A percentile compares a stretch with the other conserved stretches of the same genome.
phyloP scores from a whole-genome alignment of 2,888 invertebrate species.

The Frankliniella intonsa region DNA sequence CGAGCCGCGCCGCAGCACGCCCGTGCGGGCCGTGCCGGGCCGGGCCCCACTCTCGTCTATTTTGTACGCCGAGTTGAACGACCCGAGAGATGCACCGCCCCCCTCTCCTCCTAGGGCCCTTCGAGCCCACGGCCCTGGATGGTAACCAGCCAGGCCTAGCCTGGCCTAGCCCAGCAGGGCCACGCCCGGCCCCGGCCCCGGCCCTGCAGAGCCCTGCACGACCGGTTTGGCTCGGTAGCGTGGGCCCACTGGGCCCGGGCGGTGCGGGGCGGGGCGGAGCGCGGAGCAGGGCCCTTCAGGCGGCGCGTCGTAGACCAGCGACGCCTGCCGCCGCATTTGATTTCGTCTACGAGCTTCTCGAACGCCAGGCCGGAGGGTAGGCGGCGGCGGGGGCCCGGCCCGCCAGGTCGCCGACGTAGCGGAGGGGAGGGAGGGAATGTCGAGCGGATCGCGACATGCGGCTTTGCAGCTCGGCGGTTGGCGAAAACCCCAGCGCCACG shows the following conservation, averaged over 20 bases:
- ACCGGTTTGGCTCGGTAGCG: constrained; percentile 19
- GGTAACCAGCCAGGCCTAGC: not conserved
- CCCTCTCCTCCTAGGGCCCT: not conserved
- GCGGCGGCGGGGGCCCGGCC: no score
- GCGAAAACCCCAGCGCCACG: no score
- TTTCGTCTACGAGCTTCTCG: no score
- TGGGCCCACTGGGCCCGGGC: not conserved
- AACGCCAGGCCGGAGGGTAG: no score
- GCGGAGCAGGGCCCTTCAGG: no score
- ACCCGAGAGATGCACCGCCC: constrained; percentile 5
- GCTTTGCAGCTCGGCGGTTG: no score
- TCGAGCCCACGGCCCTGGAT: not conserved
- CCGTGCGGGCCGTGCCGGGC: not conserved
- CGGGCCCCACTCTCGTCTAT: constrained; percentile 12
- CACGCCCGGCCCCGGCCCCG: not conserved
- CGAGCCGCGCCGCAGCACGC: not conserved
- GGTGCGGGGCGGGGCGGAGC: no score
- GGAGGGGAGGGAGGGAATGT: no score
- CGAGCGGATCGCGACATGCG: no score
- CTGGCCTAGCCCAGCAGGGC: not conserved
- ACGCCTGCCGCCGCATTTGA: no score
- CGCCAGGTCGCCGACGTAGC: no score
- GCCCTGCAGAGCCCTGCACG: not conserved
- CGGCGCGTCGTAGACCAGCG: no score
- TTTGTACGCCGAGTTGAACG: constrained; percentile 22